These are phyloP conservation scores for Hucho hucho DNA, from an alignment of 2,113 vertebrate genomes.

Conservation along the genomic window DNA sequence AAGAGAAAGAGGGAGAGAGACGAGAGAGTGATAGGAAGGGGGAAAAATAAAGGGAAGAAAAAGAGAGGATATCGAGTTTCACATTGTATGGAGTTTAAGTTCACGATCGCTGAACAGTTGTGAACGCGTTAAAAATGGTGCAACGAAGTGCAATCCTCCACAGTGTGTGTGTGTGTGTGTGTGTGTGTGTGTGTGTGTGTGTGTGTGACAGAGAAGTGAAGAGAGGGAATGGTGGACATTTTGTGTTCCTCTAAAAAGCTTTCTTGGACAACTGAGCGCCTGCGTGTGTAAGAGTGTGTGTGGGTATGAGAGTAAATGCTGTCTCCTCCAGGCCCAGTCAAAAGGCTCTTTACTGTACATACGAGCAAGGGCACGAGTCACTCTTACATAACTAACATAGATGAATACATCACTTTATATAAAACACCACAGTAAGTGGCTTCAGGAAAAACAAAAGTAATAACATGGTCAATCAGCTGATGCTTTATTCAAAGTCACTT, in stretches of 20 bases:
- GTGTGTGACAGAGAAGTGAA: no score
- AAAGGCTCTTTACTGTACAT: slow-evolving; percentile 40
- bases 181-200: neutral
- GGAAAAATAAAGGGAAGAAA: neutral
- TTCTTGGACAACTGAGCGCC: slow-evolving; percentile 30
- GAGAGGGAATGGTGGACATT: slow-evolving; percentile 15
- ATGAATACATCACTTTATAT: neutral
- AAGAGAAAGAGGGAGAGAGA: neutral
- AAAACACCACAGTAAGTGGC: neutral
- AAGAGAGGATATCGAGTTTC: neutral
- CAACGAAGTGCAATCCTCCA: neutral
- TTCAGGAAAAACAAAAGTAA: neutral
- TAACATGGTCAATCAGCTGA: neutral
- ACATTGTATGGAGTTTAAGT: no score
- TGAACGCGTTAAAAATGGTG: no score
- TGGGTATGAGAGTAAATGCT: slow-evolving; percentile 10
- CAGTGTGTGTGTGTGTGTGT: neutral
- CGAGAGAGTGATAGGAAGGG: neutral
- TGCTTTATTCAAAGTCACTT: neutral
- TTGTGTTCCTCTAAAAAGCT: neutral
- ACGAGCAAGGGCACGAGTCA: slow-evolving; percentile 33
- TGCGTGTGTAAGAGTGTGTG: slow-evolving; percentile 35
- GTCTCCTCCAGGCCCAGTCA: slow-evolving; percentile 40
- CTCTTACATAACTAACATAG: neutral
- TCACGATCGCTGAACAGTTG: no score